Percentiles rank a stretch among this genome's conserved stretches.
phyloP scores from a whole-genome alignment of 2,888 invertebrate genomes.

The Ormyrus rosae region DNA sequence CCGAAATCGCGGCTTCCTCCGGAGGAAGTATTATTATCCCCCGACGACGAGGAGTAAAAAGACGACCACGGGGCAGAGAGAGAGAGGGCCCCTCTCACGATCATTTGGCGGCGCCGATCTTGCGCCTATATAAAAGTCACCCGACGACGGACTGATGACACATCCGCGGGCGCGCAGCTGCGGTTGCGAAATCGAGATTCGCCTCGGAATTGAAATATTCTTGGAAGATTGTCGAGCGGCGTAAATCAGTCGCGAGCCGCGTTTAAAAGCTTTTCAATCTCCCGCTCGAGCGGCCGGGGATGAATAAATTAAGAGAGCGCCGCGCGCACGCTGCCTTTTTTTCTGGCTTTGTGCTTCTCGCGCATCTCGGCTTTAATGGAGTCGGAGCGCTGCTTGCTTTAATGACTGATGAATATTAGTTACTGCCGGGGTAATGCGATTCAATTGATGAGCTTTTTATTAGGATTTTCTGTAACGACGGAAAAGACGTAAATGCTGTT shows the following conservation, averaged over 20 bases:
- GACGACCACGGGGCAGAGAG: background rate
- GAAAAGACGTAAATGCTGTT: too few species aligned
- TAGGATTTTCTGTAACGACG: too few species aligned
- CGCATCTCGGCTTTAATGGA: conserved; percentile 12
- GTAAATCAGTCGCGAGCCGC: conserved; percentile 49
- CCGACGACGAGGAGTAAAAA: background rate
- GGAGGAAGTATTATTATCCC: conserved; percentile 44
- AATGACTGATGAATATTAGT: background rate
- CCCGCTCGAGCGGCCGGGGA: background rate
- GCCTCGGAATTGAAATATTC: conserved; percentile 53
- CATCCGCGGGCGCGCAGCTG: conserved; percentile 17
- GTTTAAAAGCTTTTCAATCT: conserved; percentile 48
- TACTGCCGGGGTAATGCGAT: background rate
- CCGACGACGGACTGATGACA: conserved; percentile 62
- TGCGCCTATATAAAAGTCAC: conserved; percentile 62
- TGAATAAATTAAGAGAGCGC: conserved; percentile 29
- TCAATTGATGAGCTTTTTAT: background rate
- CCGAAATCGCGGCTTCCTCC: conserved; percentile 31
- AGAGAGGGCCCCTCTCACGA: conserved; percentile 50
- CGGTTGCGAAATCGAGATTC: conserved; percentile 34
- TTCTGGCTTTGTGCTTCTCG: too few species aligned
- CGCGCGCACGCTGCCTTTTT: background rate
- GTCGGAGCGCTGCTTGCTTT: conserved; percentile 8
- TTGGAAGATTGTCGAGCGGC: conserved; percentile 52
- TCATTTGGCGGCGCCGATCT: conserved; percentile 69